phyloP scores from a whole-genome alignment of 2,113 vertebrate genomes.

The Carettochelys insculpta region DNA sequence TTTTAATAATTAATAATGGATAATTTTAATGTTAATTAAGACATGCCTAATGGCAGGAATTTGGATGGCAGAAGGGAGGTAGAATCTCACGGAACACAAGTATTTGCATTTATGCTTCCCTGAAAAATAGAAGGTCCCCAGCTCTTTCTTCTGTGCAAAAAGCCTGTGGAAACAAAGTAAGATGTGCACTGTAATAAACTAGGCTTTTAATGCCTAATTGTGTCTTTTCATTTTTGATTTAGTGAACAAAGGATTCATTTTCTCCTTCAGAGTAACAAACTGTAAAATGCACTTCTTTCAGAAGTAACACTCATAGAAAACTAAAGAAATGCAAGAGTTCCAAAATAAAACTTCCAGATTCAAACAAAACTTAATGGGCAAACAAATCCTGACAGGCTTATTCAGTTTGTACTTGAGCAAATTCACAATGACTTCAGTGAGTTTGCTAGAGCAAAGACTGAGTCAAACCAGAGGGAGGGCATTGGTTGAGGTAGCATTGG shows the following conservation, averaged over 20 bases:
- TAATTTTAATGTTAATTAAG: too few species aligned
- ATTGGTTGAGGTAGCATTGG: constrained; percentile 18
- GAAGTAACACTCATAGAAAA: constrained; percentile 24
- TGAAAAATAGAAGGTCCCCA: constrained; percentile 3
- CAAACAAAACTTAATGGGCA: neutral
- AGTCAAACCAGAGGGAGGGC: constrained; percentile 25
- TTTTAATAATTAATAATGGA: too few species aligned
- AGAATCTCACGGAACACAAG: constrained; percentile 33
- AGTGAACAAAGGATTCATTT: constrained; percentile 58
- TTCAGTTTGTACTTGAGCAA: neutral
- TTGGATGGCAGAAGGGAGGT: neutral
- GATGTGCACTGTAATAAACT: constrained; percentile 55
- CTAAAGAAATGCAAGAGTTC: constrained; percentile 24
- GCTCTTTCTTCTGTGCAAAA: constrained; percentile 48
- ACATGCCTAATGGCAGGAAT: neutral
- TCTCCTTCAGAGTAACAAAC: constrained; percentile 52
- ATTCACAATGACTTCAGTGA: constrained; percentile 12
- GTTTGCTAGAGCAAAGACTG: neutral
- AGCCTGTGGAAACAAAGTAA: constrained; percentile 36
- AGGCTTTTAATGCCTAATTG: constrained; percentile 43
- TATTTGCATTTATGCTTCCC: constrained; percentile 16
- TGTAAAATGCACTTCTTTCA: constrained; percentile 49
- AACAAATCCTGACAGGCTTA: neutral
- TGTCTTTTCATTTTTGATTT: constrained; percentile 66
- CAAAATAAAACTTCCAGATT: constrained; percentile 49